Percentiles rank a stretch among this genome's conserved stretches.
phyloP scores from a whole-genome alignment of 1,140 invertebrate species.

The Eulimnadia texana region DNA sequence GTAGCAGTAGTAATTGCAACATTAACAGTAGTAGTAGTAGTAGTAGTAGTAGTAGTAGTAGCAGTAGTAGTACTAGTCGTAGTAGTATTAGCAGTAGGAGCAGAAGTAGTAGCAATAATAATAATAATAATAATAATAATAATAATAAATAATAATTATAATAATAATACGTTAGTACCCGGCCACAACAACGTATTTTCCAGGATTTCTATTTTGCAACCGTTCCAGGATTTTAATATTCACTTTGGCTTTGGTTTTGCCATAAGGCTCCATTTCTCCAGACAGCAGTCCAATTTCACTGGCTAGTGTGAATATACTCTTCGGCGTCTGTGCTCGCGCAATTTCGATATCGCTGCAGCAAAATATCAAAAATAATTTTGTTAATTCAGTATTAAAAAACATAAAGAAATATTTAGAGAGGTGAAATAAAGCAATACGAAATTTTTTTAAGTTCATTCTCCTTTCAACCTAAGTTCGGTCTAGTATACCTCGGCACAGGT shows the following conservation, averaged over 20 bases:
- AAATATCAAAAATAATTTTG: slow-evolving; percentile 5
- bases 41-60: no score
- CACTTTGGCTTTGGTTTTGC: slow-evolving; percentile 92
- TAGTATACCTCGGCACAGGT: slow-evolving; percentile 53
- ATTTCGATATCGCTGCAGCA: slow-evolving; percentile 66
- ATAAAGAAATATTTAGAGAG: not conserved
- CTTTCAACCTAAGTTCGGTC: no score
- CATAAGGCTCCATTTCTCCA: slow-evolving; percentile 77
- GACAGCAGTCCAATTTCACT: slow-evolving; percentile 68
- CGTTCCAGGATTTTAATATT: slow-evolving; percentile 64
- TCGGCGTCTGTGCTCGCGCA: slow-evolving; percentile 71
- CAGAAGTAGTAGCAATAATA: slow-evolving; percentile 10
- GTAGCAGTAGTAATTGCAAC: no score
- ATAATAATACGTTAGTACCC: slow-evolving; percentile 46
- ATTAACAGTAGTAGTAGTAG: no score
- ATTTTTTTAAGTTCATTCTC: not conserved
- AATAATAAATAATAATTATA: not conserved
- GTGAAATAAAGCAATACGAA: not conserved
- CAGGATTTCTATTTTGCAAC: slow-evolving; percentile 48
- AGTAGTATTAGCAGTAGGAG: no score
- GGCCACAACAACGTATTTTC: slow-evolving; percentile 89
- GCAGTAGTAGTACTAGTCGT: no score
- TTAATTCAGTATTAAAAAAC: slow-evolving; percentile 4
- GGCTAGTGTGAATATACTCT: slow-evolving; percentile 61
- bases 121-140: not conserved